phyloP scores from a whole-genome alignment of 2,113 vertebrate species.

The Alouatta palliata region DNA sequence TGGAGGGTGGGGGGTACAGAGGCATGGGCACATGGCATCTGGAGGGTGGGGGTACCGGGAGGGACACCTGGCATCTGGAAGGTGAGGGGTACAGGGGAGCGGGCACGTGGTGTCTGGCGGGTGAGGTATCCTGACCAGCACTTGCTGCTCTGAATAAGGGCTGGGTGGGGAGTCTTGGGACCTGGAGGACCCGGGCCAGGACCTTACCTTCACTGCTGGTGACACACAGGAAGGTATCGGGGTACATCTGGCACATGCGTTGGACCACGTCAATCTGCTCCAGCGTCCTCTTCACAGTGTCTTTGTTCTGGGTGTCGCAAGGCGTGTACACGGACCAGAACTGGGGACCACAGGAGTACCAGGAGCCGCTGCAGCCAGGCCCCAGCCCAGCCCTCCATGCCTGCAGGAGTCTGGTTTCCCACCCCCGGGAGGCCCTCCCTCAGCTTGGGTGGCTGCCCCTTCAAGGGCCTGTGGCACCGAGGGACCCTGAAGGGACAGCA shows the following conservation, averaged over 20 bases:
- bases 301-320: slow-evolving; percentile 93
- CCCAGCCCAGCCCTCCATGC: background rate
- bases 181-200: no score
- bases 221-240: slow-evolving; percentile 87
- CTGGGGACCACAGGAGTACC: slow-evolving; percentile 69
- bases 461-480: no score
- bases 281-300: slow-evolving; percentile 91
- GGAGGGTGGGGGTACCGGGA: no score
- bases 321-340: slow-evolving; percentile 95
- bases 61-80: no score
- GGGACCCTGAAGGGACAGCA: background rate
- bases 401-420: rapidly evolving
- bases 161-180: background rate
- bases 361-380: background rate
- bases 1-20: background rate
- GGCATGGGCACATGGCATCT: rapidly evolving
- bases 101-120: background rate
- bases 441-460: background rate
- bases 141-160: background rate
- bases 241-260: slow-evolving; percentile 91
- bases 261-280: slow-evolving; percentile 96
- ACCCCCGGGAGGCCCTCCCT: rapidly evolving
- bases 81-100: no score
- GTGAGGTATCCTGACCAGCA: rapidly evolving
- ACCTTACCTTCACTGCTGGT: slow-evolving; percentile 83